Base-by-base conservation (phyloP, 1,140 invertebrate genomes). In the Coboldia fuscipes region DNA sequence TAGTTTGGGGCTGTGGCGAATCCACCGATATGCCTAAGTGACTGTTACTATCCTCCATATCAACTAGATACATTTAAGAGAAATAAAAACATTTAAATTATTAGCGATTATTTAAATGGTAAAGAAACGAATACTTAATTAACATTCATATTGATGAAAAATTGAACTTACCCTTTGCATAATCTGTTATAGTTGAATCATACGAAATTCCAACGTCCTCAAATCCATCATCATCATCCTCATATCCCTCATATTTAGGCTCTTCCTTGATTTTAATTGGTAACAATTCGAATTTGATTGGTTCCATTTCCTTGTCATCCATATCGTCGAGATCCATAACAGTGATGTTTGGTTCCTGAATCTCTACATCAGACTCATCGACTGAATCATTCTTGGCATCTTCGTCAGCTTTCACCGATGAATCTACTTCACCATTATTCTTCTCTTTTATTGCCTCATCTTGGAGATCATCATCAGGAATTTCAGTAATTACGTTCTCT, bases 1-100 rank as follows among this genome's bases (percentile, higher is more conserved):
- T 61, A 3, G 68, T 70, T 2, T 67, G 66, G 29, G 74, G 70
- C 2, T 61, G 4, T 17, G 20, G 20, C 35, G 37, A 19, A 34
- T 26, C 21, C 42, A 41, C 9, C 15, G 33, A 24, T 34, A n/a
- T 23, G 2, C 18, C 4, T 36, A 26, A 30, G 18, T 29, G 30
- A 13, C 12, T 31, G n/a, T 20, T 31, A 6, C 16, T 2, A 15
- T 23, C 22, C 14, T 26, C n/a, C 21, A 34, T 26, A 12, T 21
- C 34, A 37, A 35, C 14, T 21, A 34, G 27, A 14, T 30, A 27
- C 13, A 20, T 33, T 28, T 29, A 33, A 30, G 19, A 44, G 37
- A 22, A 8, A 20, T 10, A 35, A 19, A 3, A 31, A 9, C 20
- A 22, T 31, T 36, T 21, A 20, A 8, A 12, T 17, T 16, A 19